Base-by-base conservation (phyloP, 2,113 vertebrate genomes). In the Rafetus swinhoei region DNA sequence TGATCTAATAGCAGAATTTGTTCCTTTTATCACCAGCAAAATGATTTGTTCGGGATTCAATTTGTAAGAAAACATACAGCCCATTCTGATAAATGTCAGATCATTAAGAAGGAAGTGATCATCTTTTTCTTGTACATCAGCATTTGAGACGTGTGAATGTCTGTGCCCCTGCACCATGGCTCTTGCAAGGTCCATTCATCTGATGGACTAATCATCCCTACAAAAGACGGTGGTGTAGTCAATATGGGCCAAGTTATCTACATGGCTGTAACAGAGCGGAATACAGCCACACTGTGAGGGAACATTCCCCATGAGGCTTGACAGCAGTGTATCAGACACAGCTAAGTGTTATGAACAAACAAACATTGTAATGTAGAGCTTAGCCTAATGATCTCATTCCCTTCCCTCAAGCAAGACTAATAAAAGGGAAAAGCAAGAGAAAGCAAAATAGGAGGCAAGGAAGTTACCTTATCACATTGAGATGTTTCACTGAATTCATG, bases 1-100 rank as follows among this genome's bases (percentile, higher is more conserved):
- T 90, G 53, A 92, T 89, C 69, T 79, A 84, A 65, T 18, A 69
- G 56, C 84, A 88, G 6, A 89, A 82, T 92, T 90, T 94, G 86
- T 89, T 87, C 27, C 87, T 21, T 87, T 94, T 90, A 89, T 57
- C 32, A 84, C 11, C 35, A 74, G 35, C 3, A 93, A 54, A 8
- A n/a, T 18, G 93, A 82, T 93, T 87, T 14, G 79, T 94, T 90
- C 72, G 53, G 82, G 93, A 39, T 32, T 87, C 8, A 84, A n/a
- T 82, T 94, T 94, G 90, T n/a, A 81, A 81, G 79, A 91, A 92
- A 77, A 69, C 24, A 56, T 56, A 4, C 72, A 84, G 74, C 55
- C 27, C 27, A 29, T 14, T 25, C 27, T 62, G 60, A 62, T 62
- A 62, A 62, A 62, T 62, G 27, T 27, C 60, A 62, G 60, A 6